Percentiles rank a stretch among this genome's conserved stretches.
phyloP scores from a whole-genome alignment of 2,888 invertebrate species.

The Eumacrocentrus americanus region DNA sequence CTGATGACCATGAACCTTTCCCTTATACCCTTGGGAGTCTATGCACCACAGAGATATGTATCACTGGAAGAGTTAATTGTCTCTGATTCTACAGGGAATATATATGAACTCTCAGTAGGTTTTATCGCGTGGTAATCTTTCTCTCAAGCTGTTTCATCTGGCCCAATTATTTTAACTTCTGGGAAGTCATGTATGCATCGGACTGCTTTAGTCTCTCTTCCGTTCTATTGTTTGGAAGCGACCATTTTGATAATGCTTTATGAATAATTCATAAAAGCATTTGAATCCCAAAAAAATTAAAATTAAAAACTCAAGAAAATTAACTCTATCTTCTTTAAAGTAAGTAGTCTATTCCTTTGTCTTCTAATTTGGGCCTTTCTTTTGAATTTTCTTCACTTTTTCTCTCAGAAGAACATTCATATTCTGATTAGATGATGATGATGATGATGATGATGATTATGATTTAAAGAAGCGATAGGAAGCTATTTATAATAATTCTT shows the following conservation, averaged over 20 bases:
- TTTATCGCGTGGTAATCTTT: conserved; percentile 22
- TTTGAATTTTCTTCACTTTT: background rate
- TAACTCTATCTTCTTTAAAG: too few species aligned
- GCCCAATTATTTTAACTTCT: conserved; percentile 2
- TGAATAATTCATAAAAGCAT: conserved; percentile 5
- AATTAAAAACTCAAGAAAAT: background rate
- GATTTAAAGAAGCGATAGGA: too few species aligned
- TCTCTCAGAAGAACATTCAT: background rate
- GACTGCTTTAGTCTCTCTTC: background rate
- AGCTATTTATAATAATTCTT: too few species aligned
- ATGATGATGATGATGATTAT: too few species aligned
- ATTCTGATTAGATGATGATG: too few species aligned
- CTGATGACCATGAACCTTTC: conserved; percentile 22
- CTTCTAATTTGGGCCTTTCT: background rate
- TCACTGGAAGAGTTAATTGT: background rate
- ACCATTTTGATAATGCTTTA: conserved; percentile 9
- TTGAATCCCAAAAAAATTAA: background rate
- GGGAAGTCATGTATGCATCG: background rate
- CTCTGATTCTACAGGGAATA: background rate
- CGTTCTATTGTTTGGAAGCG: background rate
- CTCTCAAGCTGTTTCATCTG: conserved; percentile 11
- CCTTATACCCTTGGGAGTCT: conserved; percentile 1
- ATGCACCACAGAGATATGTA: background rate
- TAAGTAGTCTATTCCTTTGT: background rate
- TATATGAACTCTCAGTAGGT: background rate